Conservation (phyloP, 2,888 invertebrate genomes). For the Glaucopsyche alexis region DNA sequence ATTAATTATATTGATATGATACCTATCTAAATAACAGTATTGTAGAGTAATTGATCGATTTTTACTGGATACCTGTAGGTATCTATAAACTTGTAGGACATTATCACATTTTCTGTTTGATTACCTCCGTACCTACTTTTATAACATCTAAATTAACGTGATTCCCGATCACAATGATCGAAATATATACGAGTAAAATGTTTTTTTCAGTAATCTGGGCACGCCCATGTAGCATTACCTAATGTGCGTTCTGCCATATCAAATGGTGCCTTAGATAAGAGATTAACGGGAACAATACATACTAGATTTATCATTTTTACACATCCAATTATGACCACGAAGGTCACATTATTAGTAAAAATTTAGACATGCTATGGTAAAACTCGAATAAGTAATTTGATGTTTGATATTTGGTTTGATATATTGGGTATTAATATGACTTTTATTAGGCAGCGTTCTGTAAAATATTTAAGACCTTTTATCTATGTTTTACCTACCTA, state of each 20-base stretch:
- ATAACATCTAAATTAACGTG: too few species aligned
- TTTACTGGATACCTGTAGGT: neutral
- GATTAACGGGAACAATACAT: slow-evolving; percentile 23
- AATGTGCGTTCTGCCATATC: slow-evolving; percentile 10
- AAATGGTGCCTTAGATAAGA: slow-evolving; percentile 6
- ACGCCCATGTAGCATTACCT: neutral
- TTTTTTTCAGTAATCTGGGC: neutral
- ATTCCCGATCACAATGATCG: neutral
- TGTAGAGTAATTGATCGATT: neutral
- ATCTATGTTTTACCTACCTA: too few species aligned
- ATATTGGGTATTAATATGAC: too few species aligned
- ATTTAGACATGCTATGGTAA: neutral
- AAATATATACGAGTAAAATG: neutral
- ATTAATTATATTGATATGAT: neutral
- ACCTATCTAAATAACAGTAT: neutral
- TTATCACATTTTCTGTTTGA: too few species aligned
- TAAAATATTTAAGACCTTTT: neutral
- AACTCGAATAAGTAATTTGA: neutral
- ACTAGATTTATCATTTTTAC: slow-evolving; percentile 21
- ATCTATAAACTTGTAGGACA: too few species aligned
- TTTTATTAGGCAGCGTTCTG: neutral
- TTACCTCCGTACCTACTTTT: too few species aligned
- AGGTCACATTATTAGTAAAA: neutral
- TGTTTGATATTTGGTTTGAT: neutral
- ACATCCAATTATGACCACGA: slow-evolving; percentile 13